A percentile compares a stretch with the other conserved stretches of the same genome.
Evolutionary conservation across 2,888 invertebrate genomes (phyloP).

Genomic region (Mamestra brassicae): DNA sequence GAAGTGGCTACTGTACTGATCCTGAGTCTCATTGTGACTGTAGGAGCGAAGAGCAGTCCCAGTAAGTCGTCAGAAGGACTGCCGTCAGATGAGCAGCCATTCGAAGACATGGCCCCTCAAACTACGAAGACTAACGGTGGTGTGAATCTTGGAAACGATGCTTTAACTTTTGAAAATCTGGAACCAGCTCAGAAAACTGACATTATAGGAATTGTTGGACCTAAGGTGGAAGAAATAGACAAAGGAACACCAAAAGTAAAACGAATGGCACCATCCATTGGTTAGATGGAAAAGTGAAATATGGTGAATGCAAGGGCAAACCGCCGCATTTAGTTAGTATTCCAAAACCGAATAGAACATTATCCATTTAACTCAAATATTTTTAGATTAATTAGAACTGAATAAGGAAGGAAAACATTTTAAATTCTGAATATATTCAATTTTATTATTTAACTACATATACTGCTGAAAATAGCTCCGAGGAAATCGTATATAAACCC

Average conservation of each 20-base stretch:
- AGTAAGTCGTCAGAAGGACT: slow-evolving; percentile 4
- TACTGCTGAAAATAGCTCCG: neutral
- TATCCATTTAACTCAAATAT: too few species aligned
- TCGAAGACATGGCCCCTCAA: neutral
- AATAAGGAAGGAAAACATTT: slow-evolving; percentile 6
- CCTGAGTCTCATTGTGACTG: neutral
- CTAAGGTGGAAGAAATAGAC: too few species aligned
- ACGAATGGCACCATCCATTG: neutral
- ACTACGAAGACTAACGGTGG: neutral
- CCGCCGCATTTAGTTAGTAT: neutral
- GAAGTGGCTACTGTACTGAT: neutral
- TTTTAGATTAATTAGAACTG: neutral
- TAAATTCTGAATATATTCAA: too few species aligned
- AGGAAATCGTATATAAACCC: slow-evolving; percentile 17
- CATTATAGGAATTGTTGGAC: neutral
- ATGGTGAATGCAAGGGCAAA: neutral
- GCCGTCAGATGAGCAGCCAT: neutral
- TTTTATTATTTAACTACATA: neutral
- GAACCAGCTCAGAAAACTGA: neutral
- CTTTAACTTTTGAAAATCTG: neutral
- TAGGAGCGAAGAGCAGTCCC: neutral
- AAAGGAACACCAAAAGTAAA: neutral
- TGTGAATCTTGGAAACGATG: slow-evolving; percentile 7
- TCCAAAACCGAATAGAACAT: neutral
- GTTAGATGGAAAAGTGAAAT: neutral